Evolutionary conservation across 35 echinoderm and acorn worm species (phyloP).

Genomic region (Hemicentrotus pulcherrimus): DNA sequence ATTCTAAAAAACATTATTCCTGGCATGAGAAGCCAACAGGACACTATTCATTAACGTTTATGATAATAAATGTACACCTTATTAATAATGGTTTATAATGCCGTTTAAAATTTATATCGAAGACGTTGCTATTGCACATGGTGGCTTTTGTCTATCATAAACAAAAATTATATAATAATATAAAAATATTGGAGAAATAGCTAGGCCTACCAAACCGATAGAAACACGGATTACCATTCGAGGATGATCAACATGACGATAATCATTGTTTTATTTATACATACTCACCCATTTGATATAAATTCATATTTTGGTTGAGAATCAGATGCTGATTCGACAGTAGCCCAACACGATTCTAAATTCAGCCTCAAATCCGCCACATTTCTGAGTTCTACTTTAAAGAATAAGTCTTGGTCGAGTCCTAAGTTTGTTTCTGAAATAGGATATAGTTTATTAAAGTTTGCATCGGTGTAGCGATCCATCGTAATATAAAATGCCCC

Average conservation of each 20-base stretch:
- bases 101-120: too few species aligned
- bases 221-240: too few species aligned
- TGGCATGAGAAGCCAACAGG: too few species aligned
- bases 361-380: slow-evolving; percentile 9
- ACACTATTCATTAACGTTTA: too few species aligned
- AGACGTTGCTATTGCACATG: too few species aligned
- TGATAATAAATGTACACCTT: too few species aligned
- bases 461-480: neutral
- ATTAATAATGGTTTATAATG: too few species aligned
- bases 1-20: too few species aligned
- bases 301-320: slow-evolving; percentile 18
- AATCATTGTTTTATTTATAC: neutral
- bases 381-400: neutral
- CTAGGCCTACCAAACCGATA: too few species aligned
- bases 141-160: too few species aligned
- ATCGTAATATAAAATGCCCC: neutral
- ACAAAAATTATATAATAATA: too few species aligned
- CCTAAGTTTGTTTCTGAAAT: neutral
- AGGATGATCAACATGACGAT: neutral
- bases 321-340: neutral
- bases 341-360: slow-evolving; percentile 12
- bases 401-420: neutral
- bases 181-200: too few species aligned
- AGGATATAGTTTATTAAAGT: neutral
- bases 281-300: slow-evolving; percentile 18